Base-by-base conservation (phyloP, 2,888 invertebrate species). In the Rotaria socialis region DNA sequence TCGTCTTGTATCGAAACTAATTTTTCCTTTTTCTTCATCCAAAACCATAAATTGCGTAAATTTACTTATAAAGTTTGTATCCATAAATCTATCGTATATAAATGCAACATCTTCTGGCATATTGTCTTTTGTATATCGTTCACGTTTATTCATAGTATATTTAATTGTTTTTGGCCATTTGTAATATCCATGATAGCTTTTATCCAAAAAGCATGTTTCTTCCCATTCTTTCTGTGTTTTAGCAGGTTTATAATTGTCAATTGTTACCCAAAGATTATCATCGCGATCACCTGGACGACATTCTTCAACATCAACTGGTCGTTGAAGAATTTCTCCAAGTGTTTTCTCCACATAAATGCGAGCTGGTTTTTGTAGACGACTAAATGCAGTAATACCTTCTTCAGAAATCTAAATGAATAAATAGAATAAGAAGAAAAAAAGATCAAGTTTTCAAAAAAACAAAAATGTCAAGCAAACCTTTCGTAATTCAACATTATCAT, bases 121-220 rank as follows among this genome's bases (percentile, higher is more conserved):
- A 11, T 8, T 50, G 50, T 50, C 50, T 24, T 84, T 52, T 7
- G 47, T 43, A 67, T 85, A 84, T 10, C 41, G 50, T 24, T 56
- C 35, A n/a, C 86, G 43, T 24, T 86, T 60, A 85, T 86, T 84
- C 16, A 60, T 56, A 7, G 60, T 19, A 41, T 84, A 43, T 35
- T 84, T 60, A 22, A 86, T 58, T 11, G 8, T 19, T 10, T 91
- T 91, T 22, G 93, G 93, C 93, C 93, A 93, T 19, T 89, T 89
- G 89, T 93, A 93, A 89, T 92, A 93, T n/a, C 93, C 93, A 90
- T 91, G 91, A 89, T 93, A 93, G 14, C 93, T 92, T 87, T 94
- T 93, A 89, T 95, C 94, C 43, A 95, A 92, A 89, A 94, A 94
- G 90, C 93, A 93, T 0, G 93, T 93, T 88, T 93, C 92, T 87